Percentiles rank a stretch among this genome's conserved stretches.
Conservation (phyloP, 2,113 vertebrate genomes). For the Chionis minor region DNA sequence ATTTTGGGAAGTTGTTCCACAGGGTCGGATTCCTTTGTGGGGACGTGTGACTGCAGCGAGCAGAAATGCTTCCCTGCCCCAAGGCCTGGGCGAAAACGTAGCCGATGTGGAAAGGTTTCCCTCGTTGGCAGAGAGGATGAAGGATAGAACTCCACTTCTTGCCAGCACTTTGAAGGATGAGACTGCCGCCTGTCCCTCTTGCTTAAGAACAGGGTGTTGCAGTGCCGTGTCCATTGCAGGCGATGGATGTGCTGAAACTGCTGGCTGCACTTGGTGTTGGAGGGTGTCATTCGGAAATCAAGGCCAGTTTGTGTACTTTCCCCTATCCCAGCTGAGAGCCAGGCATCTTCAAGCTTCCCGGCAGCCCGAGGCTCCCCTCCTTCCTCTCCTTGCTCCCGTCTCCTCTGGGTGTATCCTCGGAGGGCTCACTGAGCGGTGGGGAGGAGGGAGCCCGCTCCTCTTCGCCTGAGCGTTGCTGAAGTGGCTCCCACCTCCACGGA, state of each 20-base stretch:
- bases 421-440: background rate
- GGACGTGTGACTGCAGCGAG: background rate
- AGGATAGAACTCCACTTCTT: conserved; percentile 22
- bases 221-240: conserved; percentile 63
- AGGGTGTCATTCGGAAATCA: conserved; percentile 10
- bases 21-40: background rate
- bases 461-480: background rate
- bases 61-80: background rate
- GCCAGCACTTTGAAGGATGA: conserved; percentile 46
- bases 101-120: background rate
- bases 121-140: background rate
- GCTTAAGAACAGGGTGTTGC: conserved; percentile 29
- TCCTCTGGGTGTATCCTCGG: background rate
- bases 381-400: background rate
- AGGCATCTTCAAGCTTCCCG: background rate
- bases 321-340: conserved; percentile 9
- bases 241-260: conserved; percentile 50
- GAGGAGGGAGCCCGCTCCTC: background rate
- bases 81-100: background rate
- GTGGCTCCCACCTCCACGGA: background rate
- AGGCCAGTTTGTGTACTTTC: conserved; percentile 29
- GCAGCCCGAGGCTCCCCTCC: background rate
- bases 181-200: conserved; percentile 2
- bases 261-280: background rate
- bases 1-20: conserved; percentile 12